Conservation (phyloP, 2,113 vertebrate genomes). For the Choloepus hoffmanni region DNA sequence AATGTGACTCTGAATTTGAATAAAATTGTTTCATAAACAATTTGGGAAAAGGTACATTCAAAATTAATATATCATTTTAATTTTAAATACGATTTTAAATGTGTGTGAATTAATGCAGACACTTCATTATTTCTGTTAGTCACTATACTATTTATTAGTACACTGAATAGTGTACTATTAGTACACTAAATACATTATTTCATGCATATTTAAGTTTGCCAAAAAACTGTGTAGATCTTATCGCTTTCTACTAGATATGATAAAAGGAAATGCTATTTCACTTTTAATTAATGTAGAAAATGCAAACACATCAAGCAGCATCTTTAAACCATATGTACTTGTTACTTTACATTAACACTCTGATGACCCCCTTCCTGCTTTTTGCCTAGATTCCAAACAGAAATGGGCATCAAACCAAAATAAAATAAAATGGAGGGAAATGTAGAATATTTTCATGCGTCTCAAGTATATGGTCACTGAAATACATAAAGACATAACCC, state of each 20-base stretch:
- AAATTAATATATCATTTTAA: conserved; percentile 40
- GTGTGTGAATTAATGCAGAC: background rate
- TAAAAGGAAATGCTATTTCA: background rate
- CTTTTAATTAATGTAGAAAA: conserved; percentile 38
- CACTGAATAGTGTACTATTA: background rate
- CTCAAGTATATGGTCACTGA: background rate
- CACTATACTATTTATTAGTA: background rate
- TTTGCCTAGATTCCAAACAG: conserved; percentile 58
- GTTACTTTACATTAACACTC: conserved; percentile 13
- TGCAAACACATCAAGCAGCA: conserved; percentile 32
- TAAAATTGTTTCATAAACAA: background rate
- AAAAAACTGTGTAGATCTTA: background rate
- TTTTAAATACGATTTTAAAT: conserved; percentile 48
- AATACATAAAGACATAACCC: background rate
- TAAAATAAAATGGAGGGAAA: background rate
- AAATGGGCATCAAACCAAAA: conserved; percentile 34
- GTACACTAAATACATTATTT: background rate
- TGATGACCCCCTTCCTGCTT: background rate
- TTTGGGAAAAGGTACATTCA: background rate
- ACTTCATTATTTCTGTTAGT: background rate
- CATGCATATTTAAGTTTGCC: background rate
- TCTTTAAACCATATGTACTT: conserved; percentile 42
- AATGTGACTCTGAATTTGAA: background rate
- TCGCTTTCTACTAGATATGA: background rate
- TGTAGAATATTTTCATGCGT: background rate